Evolutionary conservation across 2,113 vertebrate species (phyloP).

Genomic region (Eidolon helvum): DNA sequence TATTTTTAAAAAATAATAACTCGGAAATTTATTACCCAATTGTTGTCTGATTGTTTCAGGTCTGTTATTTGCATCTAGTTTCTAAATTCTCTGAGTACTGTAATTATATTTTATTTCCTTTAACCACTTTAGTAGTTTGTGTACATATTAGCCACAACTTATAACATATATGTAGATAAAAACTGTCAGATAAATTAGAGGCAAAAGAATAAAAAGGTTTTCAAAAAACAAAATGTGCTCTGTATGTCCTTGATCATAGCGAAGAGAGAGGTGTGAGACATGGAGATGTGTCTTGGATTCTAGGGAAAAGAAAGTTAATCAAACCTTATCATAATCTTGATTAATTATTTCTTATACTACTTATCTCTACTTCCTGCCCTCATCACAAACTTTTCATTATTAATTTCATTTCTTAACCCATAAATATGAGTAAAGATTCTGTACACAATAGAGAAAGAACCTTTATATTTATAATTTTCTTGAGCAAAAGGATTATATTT

Average conservation of each 20-base stretch:
- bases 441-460: neutral
- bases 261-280: neutral
- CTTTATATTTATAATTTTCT: neutral
- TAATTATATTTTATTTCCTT: neutral
- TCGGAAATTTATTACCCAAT: neutral
- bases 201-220: neutral
- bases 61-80: neutral
- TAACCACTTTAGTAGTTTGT: neutral
- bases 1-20: neutral
- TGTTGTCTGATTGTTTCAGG: neutral
- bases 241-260: neutral
- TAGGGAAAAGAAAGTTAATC: neutral
- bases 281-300: neutral
- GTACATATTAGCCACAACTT: neutral
- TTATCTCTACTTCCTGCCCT: neutral
- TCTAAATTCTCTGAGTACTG: neutral
- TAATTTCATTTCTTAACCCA: neutral
- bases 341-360: neutral
- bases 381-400: neutral
- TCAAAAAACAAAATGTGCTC: neutral
- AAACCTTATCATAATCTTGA: neutral
- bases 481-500: neutral
- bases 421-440: neutral
- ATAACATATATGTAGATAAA: neutral
- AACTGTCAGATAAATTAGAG: neutral